A percentile compares a stretch with the other conserved stretches of the same genome.
Evolutionary conservation across 2,113 vertebrate genomes (phyloP).

Genomic region (Microtus oregoni): DNA sequence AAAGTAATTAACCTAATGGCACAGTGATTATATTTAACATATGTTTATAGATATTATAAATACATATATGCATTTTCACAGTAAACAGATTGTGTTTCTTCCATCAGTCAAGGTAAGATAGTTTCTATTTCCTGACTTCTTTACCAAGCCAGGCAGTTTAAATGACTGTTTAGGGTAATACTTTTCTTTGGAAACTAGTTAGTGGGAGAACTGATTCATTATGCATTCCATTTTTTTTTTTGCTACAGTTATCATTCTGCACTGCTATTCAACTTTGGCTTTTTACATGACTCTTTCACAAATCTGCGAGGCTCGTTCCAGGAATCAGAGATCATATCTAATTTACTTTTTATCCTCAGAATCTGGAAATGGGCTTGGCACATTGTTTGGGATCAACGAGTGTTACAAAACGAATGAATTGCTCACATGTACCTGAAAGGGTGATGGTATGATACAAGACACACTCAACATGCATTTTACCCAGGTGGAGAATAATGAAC

Average conservation of each 20-base stretch:
- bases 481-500: not conserved
- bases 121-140: not conserved
- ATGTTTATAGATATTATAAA: not conserved
- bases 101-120: not conserved
- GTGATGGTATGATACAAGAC: not conserved
- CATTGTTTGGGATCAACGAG: not conserved
- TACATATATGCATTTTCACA: not conserved
- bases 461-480: not conserved
- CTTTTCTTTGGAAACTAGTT: conserved; percentile 34
- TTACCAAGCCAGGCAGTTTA: conserved; percentile 18
- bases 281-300: conserved; percentile 18
- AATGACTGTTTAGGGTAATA: conserved; percentile 43
- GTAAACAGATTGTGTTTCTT: conserved; percentile 34
- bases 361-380: conserved; percentile 18
- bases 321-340: conserved; percentile 27
- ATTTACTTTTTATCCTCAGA: not conserved
- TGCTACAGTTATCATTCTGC: not conserved
- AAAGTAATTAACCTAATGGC: not conserved
- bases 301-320: not conserved
- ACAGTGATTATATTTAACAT: not conserved
- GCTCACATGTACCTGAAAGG: not conserved
- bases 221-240: conserved; percentile 59
- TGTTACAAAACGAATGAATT: not conserved
- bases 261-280: not conserved
- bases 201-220: conserved; percentile 50